Base-by-base conservation (phyloP, 2,113 vertebrate species). In the Picathartes gymnocephalus region DNA sequence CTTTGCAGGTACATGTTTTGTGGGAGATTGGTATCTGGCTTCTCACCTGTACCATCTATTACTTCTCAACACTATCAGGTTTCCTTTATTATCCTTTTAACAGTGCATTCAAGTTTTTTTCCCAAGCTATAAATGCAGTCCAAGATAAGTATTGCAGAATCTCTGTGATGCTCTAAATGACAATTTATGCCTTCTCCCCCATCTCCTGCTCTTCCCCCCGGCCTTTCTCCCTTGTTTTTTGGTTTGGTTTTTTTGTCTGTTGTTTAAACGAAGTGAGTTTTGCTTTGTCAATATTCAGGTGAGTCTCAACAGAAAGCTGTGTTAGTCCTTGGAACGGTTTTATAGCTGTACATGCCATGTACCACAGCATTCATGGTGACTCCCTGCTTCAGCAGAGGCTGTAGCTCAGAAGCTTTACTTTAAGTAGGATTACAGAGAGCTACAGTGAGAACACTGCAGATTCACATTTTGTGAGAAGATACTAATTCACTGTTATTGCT, bases 81-180 rank as follows among this genome's bases (percentile, higher is more conserved):
- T 88, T 88, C 62, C 47, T 90, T 86, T 90, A 37, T 90, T 90
- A 77, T 39, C 50, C 23, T 92, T 93, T 81, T 65, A 81, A 84
- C n/a, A 48, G n/a, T 64, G 48, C 50, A 84, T 87, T 69, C 33
- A 45, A 44, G 7, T 5, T 37, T 50, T 48, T 61, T 76, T 13
- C 44, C 30, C 6, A 2, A 13, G 81, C 21, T 47, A 0, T 76
- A 45, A 93, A 68, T 69, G 40, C 51, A 47, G 44, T 71, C 53
- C 81, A 68, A 90, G 85, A 94, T 40, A 85, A 79, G 77, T 83
- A 53, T 45, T 82, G 37, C 56, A 69, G 62, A 82, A 80, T 66
- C 83, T 82, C 37, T 88, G 28, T 92, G 71, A 84, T 56, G 58
- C 31, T 90, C 24, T 93, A 81, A 73, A 65, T 77, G 33, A 77